A percentile compares a stretch with the other conserved stretches of the same genome.
Conservation (phyloP, 2,113 vertebrate species). For the Synchiropus splendidus region DNA sequence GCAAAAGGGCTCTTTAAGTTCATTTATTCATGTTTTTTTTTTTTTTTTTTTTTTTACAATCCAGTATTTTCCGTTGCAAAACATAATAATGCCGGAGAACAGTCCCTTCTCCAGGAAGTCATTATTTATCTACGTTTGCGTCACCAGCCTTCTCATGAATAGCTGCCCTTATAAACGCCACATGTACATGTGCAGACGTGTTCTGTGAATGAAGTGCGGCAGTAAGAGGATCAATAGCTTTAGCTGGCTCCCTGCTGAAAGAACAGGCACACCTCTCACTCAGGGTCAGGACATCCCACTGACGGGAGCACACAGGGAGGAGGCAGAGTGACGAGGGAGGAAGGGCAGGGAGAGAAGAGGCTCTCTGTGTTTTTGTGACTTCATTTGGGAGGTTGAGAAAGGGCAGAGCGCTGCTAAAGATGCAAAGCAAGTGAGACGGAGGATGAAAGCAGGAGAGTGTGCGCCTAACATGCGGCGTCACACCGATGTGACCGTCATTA, state of each 20-base stretch:
- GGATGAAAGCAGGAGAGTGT: too few species aligned
- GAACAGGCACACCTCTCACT: conserved; percentile 66
- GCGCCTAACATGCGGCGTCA: conserved; percentile 59
- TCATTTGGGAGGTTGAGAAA: conserved; percentile 34
- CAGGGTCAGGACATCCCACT: conserved; percentile 69
- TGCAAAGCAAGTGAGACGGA: too few species aligned
- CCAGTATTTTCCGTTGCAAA: too few species aligned
- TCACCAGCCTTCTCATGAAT: too few species aligned
- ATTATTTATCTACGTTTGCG: too few species aligned
- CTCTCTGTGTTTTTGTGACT: conserved; percentile 15
- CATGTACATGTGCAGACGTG: conserved; percentile 22
- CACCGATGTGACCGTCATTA: conserved; percentile 35
- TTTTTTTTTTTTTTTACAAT: too few species aligned
- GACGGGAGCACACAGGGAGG: conserved; percentile 48
- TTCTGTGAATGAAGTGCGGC: conserved; percentile 52
- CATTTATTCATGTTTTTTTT: too few species aligned
- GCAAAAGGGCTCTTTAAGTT: too few species aligned
- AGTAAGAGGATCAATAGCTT: conserved; percentile 75
- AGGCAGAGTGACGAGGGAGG: conserved; percentile 13
- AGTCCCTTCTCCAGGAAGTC: too few species aligned
- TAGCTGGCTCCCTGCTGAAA: conserved; percentile 72
- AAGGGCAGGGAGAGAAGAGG: conserved; percentile 19
- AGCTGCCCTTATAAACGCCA: not conserved
- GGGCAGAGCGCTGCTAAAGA: conserved; percentile 38
- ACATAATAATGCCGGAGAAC: too few species aligned